Evolutionary conservation across 2,888 invertebrate genomes (phyloP), one percentile per base, ranked within the genome.

Genomic region (Argyra leucocephala): DNA sequence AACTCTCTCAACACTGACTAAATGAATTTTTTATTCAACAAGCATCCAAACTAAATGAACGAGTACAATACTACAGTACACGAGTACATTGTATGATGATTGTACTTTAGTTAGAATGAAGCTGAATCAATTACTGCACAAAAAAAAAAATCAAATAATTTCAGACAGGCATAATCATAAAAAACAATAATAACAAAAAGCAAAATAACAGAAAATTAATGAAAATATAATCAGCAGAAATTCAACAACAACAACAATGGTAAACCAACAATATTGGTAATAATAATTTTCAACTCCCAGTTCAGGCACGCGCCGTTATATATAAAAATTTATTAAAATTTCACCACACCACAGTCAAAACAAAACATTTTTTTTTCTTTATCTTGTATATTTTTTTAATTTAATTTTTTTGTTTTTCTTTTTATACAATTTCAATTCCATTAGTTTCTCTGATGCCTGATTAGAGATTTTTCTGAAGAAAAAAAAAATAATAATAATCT

Each of bases 331-430:
- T 18, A 48, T 5, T 18, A 48, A 5, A 48, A 18, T 48, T 48
- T 48, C 48, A 48, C 48, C 48, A 48, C 18, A 48, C 48, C 12
- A 48, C 48, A 48, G 48, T 48, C 48, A 48, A 48, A 48, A 48
- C 48, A 48, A 48, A 48, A 48, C 18, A 48, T 31, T 5, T 31
- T 31, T 5, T 31, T 31, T 31, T 31, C 31, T 48, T 48, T 48
- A 18, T 48, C 18, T 5, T 48, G 12, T 18, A 18, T 48, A 48
- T 48, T 48, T 1, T 48, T 48, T 18, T 5, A 15, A 48, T 48
- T n/a, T n/a, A 15, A 48, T 48, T 48, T 48, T 48, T 48, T 48
- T 48, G 12, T 48, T 48, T n/a, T n/a, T n/a, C n/a, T n/a, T n/a
- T n/a, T n/a, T n/a, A n/a, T 48, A 5, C 15, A 12, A 18, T 48